phyloP scores from a whole-genome alignment of 2,888 invertebrate genomes.

The Cetonia aurata region DNA sequence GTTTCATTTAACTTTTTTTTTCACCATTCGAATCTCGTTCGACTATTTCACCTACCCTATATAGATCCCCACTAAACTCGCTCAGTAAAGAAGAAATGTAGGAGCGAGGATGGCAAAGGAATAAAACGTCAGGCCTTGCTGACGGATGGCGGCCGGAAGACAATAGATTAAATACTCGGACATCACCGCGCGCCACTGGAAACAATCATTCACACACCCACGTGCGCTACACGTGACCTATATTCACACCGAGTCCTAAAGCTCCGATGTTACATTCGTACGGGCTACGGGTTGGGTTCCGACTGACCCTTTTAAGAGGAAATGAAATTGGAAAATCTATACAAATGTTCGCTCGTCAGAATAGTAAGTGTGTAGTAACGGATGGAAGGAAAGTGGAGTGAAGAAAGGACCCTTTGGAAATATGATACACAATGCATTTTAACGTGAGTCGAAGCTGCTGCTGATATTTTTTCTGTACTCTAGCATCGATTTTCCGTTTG shows the following conservation, averaged over 20 bases:
- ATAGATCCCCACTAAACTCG: too few relatives aligned
- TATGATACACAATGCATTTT: too few relatives aligned
- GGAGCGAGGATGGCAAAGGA: background rate
- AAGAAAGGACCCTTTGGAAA: too few relatives aligned
- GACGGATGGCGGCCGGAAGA: constrained; percentile 44
- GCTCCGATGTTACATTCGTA: background rate
- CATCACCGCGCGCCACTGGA: constrained; percentile 24
- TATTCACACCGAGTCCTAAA: constrained; percentile 8
- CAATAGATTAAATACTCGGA: constrained; percentile 45
- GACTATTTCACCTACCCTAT: too few relatives aligned
- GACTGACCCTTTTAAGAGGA: constrained; percentile 8
- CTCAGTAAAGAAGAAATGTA: background rate
- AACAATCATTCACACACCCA: constrained; percentile 36
- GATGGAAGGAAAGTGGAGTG: too few relatives aligned
- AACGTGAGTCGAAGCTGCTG: too few relatives aligned
- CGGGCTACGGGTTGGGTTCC: too few relatives aligned
- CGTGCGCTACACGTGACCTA: constrained; percentile 13
- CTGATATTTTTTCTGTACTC: too few relatives aligned
- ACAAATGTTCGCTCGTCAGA: background rate
- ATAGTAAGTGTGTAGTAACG: too few relatives aligned
- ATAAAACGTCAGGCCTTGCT: constrained; percentile 33
- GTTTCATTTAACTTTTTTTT: too few relatives aligned
- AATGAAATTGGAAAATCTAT: constrained; percentile 23
- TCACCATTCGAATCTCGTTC: too few relatives aligned
- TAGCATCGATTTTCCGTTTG: too few relatives aligned